These are phyloP conservation scores for Caerostris extrusa DNA, from an alignment of 1,140 invertebrate species.

Conservation along the genomic window DNA sequence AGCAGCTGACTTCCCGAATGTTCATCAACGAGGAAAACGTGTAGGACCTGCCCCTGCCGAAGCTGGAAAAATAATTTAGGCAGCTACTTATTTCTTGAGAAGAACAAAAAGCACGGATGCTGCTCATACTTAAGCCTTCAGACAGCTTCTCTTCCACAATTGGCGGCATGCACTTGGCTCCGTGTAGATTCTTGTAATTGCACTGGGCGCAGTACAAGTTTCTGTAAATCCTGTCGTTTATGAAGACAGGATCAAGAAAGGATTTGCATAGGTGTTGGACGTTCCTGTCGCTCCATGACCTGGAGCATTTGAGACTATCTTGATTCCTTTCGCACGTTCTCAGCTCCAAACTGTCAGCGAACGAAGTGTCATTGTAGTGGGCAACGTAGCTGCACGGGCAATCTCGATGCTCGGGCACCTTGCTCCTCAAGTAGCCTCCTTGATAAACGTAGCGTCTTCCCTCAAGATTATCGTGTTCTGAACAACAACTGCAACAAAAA, in stretches of 20 bases:
- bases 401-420: too few relatives aligned
- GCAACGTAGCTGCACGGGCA: background rate
- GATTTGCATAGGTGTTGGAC: background rate
- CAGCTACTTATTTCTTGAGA: background rate
- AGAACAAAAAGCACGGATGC: background rate
- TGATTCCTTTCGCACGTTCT: background rate
- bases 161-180: background rate
- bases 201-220: constrained; percentile 28
- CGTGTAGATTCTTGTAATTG: background rate
- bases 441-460: background rate
- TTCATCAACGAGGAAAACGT: background rate
- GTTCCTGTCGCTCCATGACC: background rate
- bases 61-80: background rate
- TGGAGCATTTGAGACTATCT: constrained; percentile 23
- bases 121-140: background rate
- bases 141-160: constrained; percentile 8
- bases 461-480: background rate
- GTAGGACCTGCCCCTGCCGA: background rate
- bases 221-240: constrained; percentile 8
- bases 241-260: background rate
- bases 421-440: background rate
- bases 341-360: background rate
- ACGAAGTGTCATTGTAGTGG: background rate
- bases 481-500: constrained; percentile 3
- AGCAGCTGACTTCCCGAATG: background rate